phyloP scores from a whole-genome alignment of 2,888 invertebrate genomes.

The Hyposoter didymator region DNA sequence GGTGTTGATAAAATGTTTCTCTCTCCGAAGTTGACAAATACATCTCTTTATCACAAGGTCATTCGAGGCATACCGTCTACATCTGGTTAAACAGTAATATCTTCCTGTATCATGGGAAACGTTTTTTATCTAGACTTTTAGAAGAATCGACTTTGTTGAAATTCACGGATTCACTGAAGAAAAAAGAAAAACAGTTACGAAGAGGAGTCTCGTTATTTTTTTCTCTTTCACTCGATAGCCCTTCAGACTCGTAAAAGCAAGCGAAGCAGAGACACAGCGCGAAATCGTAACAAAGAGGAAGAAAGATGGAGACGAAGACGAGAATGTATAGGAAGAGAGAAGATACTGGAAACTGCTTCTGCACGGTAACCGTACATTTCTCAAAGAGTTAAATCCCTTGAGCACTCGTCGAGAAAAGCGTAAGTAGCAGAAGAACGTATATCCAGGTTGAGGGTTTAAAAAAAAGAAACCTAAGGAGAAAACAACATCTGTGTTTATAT shows the following conservation, averaged over 20 bases:
- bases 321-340: constrained; percentile 25
- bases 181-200: constrained; percentile 43
- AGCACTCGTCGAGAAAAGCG: constrained; percentile 59
- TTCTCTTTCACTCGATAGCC: constrained; percentile 53
- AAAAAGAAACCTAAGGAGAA: constrained; percentile 14
- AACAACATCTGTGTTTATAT: neutral
- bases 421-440: constrained; percentile 40
- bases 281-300: constrained; percentile 36
- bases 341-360: constrained; percentile 50
- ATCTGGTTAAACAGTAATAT: neutral
- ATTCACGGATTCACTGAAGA: constrained; percentile 42
- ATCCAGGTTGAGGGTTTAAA: constrained; percentile 10
- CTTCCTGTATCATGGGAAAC: neutral
- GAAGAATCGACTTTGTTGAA: constrained; percentile 57
- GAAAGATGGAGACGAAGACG: constrained; percentile 14
- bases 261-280: constrained; percentile 31
- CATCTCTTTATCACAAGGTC: neutral
- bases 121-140: constrained; percentile 48
- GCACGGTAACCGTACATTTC: constrained; percentile 48
- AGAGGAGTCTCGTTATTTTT: constrained; percentile 20
- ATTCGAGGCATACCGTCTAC: neutral
- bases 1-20: neutral
- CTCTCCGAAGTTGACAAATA: neutral
- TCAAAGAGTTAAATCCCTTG: constrained; percentile 61
- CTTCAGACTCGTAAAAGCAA: constrained; percentile 56